Conservation (phyloP, 2,113 vertebrate genomes). For the Heptranchias perlo region DNA sequence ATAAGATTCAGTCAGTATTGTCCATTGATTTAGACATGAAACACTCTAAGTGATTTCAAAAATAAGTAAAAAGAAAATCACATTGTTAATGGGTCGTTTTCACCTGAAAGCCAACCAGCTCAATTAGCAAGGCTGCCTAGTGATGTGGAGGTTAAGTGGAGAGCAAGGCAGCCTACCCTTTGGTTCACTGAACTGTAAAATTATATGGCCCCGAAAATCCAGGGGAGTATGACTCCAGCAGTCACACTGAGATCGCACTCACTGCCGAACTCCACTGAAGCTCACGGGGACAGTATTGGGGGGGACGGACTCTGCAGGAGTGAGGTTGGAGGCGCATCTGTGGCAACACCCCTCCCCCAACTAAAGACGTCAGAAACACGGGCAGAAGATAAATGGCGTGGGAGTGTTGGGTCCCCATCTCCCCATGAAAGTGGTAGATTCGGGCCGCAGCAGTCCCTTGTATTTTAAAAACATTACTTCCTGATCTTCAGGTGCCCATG, state of each 20-base stretch:
- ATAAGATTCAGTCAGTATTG: constrained; percentile 9
- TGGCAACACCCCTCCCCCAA: neutral
- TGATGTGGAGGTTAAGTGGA: neutral
- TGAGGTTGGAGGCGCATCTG: neutral
- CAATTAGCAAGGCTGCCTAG: neutral
- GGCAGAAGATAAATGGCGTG: neutral
- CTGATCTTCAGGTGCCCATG: no score
- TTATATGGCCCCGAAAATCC: no score
- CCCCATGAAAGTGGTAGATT: neutral
- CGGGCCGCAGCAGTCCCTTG: neutral
- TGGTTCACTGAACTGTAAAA: neutral
- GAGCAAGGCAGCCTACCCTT: neutral
- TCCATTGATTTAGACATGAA: constrained; percentile 15
- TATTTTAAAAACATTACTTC: neutral
- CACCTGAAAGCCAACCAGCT: neutral
- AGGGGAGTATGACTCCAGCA: neutral
- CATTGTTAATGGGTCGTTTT: neutral
- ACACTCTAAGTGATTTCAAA: neutral
- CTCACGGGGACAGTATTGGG: neutral
- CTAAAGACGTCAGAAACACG: neutral
- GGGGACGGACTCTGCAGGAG: neutral
- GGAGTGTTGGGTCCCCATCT: neutral
- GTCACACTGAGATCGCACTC: neutral
- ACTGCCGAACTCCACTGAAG: neutral
- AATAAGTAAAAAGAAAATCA: neutral